Evolutionary conservation across 2,888 invertebrate species (phyloP), one percentile per base, ranked within the genome.

Genomic region (Cryptocheilus praepositus): DNA sequence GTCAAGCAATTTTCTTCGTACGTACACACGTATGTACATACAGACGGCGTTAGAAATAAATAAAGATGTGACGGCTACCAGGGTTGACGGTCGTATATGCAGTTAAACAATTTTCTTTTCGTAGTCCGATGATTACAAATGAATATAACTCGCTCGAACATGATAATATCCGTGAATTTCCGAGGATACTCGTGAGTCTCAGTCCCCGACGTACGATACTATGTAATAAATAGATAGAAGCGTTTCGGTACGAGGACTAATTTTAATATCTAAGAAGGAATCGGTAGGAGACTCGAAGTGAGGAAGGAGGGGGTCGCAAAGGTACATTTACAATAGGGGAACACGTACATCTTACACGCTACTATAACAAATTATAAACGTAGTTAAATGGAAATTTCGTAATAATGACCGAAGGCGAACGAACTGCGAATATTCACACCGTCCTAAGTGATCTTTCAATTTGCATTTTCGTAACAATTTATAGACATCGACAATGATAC

Each of bases 31-130:
- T 25, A 25, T n/a, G n/a, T n/a, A n/a, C n/a, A n/a, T n/a, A n/a
- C n/a, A n/a, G n/a, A n/a, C n/a, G 25, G 4, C 25, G 3, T 25
- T 25, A 25, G 15, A 54, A 22, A 54, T 16, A 54, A 54, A 8
- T 13, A 13, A 4, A 16, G 52, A 52, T 19, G 21, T 5, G 79
- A 76, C 71, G 75, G 36, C 7, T 11, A 78, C 66, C 73, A 70
- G 76, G 64, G 60, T 80, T 71, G 78, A 80, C 73, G 76, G 79
- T 80, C 76, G 71, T 83, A 85, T 81, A 85, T 84, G 85, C 83
- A 84, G 82, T 83, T 83, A 84, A 85, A 85, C 83, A 83, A 83
- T 81, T 74, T 25, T 36, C 66, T 49, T 49, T 7, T n/a, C 36
- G 13, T 36, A 18, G 51, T 15, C 21, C 59, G 65, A 45, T 55